These are phyloP conservation scores for Drosophila aldrichi DNA, from an alignment of 2,888 invertebrate genomes.

Conservation along the genomic window DNA sequence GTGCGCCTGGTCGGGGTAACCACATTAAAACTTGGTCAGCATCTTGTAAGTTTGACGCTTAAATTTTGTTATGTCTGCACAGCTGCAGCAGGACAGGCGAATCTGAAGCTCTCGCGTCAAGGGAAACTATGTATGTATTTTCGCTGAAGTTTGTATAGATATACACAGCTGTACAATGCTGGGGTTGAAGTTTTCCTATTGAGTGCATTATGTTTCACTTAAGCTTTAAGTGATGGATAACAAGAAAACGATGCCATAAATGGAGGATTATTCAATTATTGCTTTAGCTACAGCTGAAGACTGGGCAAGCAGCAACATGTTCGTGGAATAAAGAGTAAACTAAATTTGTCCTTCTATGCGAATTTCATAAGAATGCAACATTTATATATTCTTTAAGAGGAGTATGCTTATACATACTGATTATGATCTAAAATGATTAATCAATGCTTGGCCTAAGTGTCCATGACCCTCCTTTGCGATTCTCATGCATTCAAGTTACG, in stretches of 20 bases:
- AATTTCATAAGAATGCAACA: background rate
- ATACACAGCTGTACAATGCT: background rate
- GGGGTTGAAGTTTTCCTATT: background rate
- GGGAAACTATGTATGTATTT: background rate
- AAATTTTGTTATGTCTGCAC: conserved; percentile 59
- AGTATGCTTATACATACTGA: too few relatives aligned
- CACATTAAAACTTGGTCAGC: conserved; percentile 74
- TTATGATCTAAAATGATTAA: too few relatives aligned
- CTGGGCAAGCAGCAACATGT: background rate
- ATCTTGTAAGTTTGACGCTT: conserved; percentile 60
- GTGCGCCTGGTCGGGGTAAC: conserved; percentile 43
- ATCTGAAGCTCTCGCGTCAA: background rate
- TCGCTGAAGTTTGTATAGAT: background rate
- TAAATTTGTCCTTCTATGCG: conserved; percentile 1
- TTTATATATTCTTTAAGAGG: background rate
- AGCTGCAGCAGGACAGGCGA: conserved; percentile 20
- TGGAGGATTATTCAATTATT: background rate
- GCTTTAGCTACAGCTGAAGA: background rate
- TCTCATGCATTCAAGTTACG: background rate
- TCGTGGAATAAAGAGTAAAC: background rate
- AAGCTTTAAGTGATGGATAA: conserved; percentile 9
- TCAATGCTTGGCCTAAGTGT: background rate
- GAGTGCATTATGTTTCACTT: background rate
- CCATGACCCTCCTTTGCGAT: background rate
- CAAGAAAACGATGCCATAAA: background rate